These are phyloP conservation scores for Hedya salicella DNA, from an alignment of 2,888 invertebrate genomes.

Conservation along the genomic window DNA sequence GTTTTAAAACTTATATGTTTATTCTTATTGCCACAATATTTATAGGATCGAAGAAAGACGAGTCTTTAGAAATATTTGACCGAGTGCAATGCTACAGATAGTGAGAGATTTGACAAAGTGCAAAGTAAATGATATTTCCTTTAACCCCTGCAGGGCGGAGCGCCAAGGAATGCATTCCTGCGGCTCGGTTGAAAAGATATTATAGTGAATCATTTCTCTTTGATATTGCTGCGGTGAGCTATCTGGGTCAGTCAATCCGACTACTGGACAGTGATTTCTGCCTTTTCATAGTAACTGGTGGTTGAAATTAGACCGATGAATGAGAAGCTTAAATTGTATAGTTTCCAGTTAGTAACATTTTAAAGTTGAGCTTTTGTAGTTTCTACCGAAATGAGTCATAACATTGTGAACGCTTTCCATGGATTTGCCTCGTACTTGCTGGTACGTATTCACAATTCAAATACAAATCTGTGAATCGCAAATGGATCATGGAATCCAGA, in stretches of 20 bases:
- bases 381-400: slow-evolving; percentile 2
- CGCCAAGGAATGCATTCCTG: slow-evolving; percentile 70
- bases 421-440: slow-evolving; percentile 7
- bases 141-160: slow-evolving; percentile 58
- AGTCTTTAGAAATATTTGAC: slow-evolving; percentile 46
- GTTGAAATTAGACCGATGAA: background rate
- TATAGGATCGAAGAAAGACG: slow-evolving; percentile 5
- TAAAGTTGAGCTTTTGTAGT: background rate
- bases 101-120: slow-evolving; percentile 64
- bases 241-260: slow-evolving; percentile 14
- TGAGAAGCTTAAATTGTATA: background rate
- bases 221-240: slow-evolving; percentile 18
- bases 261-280: slow-evolving; percentile 2
- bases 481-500: slow-evolving; percentile 17
- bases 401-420: background rate
- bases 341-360: background rate
- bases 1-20: background rate
- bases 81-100: background rate
- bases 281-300: background rate
- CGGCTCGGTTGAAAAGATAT: slow-evolving; percentile 57
- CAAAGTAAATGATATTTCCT: slow-evolving; percentile 64
- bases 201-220: slow-evolving; percentile 53
- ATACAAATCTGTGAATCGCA: slow-evolving; percentile 2
- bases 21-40: background rate
- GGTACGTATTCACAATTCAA: slow-evolving; percentile 10